These are phyloP conservation scores for Anguilla japonica DNA, from an alignment of 2,113 vertebrate species.

Conservation along the genomic window DNA sequence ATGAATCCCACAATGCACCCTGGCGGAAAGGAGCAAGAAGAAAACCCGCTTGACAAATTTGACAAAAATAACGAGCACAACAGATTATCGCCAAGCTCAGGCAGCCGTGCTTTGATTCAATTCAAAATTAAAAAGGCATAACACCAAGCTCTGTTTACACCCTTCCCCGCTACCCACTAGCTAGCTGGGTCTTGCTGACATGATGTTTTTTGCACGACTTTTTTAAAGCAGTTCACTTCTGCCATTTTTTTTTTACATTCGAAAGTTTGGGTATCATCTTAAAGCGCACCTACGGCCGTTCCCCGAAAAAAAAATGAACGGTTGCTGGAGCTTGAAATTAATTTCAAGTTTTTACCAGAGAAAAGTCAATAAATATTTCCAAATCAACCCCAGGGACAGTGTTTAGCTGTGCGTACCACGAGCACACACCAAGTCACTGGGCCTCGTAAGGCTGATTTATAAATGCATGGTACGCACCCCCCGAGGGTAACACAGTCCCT, in stretches of 20 bases:
- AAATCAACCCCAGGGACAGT: background rate
- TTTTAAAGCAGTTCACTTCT: background rate
- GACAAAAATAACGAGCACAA: background rate
- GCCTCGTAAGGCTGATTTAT: background rate
- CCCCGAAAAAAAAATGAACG: background rate
- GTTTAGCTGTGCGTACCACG: background rate
- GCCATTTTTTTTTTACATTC: background rate
- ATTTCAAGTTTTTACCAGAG: slow-evolving; percentile 6
- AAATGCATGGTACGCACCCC: background rate
- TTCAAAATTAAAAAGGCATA: background rate
- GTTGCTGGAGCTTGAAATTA: slow-evolving; percentile 1
- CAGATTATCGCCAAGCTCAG: background rate
- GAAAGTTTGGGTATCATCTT: background rate
- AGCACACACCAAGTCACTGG: background rate
- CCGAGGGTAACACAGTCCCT: background rate
- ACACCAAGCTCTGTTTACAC: background rate
- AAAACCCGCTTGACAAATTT: background rate
- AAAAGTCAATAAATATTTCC: slow-evolving; percentile 9
- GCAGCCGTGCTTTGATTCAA: background rate
- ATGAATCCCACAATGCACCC: background rate
- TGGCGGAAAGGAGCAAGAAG: background rate
- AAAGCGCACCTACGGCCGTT: background rate
- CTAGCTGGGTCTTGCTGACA: background rate
- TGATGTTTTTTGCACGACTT: background rate
- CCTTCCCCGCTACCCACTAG: background rate